Base-by-base conservation (phyloP, 2,113 vertebrate genomes). In the Madoqua kirkii region DNA sequence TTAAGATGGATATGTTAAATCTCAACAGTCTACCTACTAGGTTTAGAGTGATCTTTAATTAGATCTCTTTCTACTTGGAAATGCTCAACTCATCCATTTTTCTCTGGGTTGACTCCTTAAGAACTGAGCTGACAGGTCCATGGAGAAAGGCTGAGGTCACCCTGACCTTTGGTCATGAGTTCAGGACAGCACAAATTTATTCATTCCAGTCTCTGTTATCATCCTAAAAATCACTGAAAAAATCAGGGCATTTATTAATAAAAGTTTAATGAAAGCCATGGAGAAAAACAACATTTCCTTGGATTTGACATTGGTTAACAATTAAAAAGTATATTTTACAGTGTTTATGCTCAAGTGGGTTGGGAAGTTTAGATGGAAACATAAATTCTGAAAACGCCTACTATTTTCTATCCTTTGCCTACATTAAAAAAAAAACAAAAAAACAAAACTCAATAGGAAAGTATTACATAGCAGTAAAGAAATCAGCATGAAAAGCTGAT, bases 341-440 rank as follows among this genome's bases (percentile, higher is more conserved):
- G 12, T 85, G 31, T 87, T 95, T 96, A 40, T 33, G n/a, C 25
- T 92, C 13, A 29, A 4, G 21, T 90, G 25, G 11, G 12, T 89
- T 87, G 64, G 50, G 45, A 87, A 15, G 3, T 81, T 95, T 78
- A 62, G 64, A 67, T 55, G 45, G 84, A 87, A 91, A 50, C 60
- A 79, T 85, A 88, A 55, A 95, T 88, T 96, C 29, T 91, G 31
- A 88, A 97, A 89, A 96, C 78, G 31, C 43, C 52, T 88, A 78
- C 15, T 94, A 14, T 59, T 62, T 94, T 83, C 29, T 92, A 7
- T 93, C 15, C 43, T 93, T 94, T 88, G 29, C 43, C 50, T 85
- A 7, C 31, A 83, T 91, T 36, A 9, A 76, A 82, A 67, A 87
- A 78, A 71, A 40, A 59, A 54, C 7, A 76, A 82, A 67, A 87